Evolutionary conservation across 2,797 vertebrate genomes (phyloP).

Genomic region (Anguilla obscura): DNA sequence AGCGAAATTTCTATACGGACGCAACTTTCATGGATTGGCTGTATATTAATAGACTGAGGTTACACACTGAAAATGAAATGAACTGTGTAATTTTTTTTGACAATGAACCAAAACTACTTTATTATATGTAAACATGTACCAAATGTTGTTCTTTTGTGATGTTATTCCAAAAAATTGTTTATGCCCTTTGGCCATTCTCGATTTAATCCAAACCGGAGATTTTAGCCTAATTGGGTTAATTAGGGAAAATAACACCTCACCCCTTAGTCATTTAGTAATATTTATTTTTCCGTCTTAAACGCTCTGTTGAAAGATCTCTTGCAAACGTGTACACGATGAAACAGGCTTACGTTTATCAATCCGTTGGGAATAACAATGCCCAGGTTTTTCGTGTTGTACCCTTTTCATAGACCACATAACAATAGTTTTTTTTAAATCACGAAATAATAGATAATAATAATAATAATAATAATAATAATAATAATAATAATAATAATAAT

Average conservation of each 20-base stretch:
- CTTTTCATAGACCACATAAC: not conserved
- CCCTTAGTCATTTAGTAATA: conserved; percentile 30
- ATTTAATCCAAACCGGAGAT: not conserved
- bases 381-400: not conserved
- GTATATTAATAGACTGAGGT: not conserved
- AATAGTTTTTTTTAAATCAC: not conserved
- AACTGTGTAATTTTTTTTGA: not conserved
- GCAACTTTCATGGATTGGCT: not conserved
- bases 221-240: conserved; percentile 30
- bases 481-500: not conserved
- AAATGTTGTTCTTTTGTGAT: not conserved
- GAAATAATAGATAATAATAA: not conserved
- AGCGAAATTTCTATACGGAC: not conserved
- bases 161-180: not conserved
- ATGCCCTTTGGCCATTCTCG: not conserved
- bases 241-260: not conserved
- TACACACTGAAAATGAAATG: not conserved
- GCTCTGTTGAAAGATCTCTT: conserved; percentile 34
- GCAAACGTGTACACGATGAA: conserved; percentile 19
- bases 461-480: not conserved
- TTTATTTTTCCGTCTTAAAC: conserved; percentile 36
- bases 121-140: not conserved
- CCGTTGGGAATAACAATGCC: conserved; percentile 5
- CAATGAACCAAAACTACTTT: not conserved
- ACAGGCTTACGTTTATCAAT: conserved; percentile 10